These are phyloP conservation scores for Drosophila ustulata DNA, from an alignment of 2,888 invertebrate species.

Conservation along the genomic window DNA sequence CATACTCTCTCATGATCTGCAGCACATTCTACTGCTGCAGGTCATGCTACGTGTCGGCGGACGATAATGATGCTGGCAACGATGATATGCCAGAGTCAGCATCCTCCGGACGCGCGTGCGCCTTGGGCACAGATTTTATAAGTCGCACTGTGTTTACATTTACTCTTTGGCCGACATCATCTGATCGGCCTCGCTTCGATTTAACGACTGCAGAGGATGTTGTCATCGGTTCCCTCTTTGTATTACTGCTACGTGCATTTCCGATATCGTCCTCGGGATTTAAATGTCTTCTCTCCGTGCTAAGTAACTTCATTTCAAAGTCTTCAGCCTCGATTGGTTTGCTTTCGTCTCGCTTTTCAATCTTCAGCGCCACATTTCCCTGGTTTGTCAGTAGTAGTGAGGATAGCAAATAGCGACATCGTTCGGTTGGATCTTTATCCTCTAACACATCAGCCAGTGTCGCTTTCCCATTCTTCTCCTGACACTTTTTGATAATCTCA, in stretches of 20 bases:
- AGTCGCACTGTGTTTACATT: conserved; percentile 57
- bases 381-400: conserved; percentile 80
- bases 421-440: conserved; percentile 69
- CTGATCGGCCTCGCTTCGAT: conserved; percentile 9
- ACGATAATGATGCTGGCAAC: conserved; percentile 51
- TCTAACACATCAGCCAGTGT: conserved; percentile 76
- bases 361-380: conserved; percentile 71
- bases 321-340: conserved; percentile 66
- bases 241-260: conserved; percentile 40
- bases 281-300: conserved; percentile 71
- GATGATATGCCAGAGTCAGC: conserved; percentile 68
- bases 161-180: background rate
- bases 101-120: conserved; percentile 44
- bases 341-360: conserved; percentile 53
- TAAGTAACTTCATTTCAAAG: conserved; percentile 70
- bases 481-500: conserved; percentile 76
- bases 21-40: conserved; percentile 16
- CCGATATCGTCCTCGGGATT: conserved; percentile 83
- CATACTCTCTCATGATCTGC: conserved; percentile 11
- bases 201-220: background rate
- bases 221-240: background rate
- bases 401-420: conserved; percentile 79
- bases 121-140: conserved; percentile 60
- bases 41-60: conserved; percentile 10
- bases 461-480: conserved; percentile 51